A percentile compares a stretch with the other conserved stretches of the same genome.
Evolutionary conservation across 2,888 invertebrate genomes (phyloP).

Genomic region (Deilephila porcellus): DNA sequence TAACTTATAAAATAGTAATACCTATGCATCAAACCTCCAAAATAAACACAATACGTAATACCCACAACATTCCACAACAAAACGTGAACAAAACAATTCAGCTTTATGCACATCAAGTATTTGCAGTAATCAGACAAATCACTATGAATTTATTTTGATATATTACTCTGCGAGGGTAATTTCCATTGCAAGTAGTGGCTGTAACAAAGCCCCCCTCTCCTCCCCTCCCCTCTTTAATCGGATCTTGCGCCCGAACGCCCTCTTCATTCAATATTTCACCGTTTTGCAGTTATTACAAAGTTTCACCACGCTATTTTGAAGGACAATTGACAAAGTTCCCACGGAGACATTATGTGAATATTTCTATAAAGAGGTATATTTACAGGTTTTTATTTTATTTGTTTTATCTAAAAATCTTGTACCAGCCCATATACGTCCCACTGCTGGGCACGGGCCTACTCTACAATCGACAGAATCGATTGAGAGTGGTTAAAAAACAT

Average conservation of each 20-base stretch:
- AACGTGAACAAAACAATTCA: not conserved
- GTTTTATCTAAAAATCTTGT: no score
- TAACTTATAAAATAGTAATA: no score
- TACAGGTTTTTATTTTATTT: not conserved
- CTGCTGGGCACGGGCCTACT: no score
- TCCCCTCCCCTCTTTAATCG: not conserved
- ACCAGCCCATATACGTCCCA: no score
- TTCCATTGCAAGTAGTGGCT: not conserved
- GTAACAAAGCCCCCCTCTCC: not conserved
- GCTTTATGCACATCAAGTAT: not conserved
- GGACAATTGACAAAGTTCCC: slow-evolving; percentile 14
- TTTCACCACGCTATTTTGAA: slow-evolving; percentile 1
- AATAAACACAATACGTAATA: not conserved
- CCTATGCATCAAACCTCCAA: no score
- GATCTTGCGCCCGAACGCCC: not conserved
- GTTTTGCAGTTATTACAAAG: slow-evolving; percentile 10
- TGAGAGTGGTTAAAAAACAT: no score
- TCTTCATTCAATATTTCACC: not conserved
- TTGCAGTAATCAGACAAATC: not conserved
- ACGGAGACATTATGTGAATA: not conserved
- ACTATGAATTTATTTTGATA: not conserved
- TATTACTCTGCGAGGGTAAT: not conserved
- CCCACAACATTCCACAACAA: not conserved
- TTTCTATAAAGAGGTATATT: slow-evolving; percentile 5
- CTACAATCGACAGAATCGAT: no score